These are phyloP conservation scores for Adineta ricciae DNA, from an alignment of 2,888 invertebrate genomes.

Conservation along the genomic window DNA sequence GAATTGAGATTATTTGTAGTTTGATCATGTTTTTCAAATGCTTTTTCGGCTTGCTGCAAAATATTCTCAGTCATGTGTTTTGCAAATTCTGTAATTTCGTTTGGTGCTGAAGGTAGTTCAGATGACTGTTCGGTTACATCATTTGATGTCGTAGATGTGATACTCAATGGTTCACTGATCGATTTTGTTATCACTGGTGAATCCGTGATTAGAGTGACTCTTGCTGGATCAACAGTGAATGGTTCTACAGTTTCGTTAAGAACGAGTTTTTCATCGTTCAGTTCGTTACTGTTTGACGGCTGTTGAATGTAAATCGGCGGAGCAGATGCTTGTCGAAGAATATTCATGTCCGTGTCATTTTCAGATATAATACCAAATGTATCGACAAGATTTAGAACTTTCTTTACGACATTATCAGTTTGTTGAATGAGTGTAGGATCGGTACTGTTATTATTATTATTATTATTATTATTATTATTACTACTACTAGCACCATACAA, in stretches of 20 bases:
- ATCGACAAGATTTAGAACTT: constrained; percentile 9
- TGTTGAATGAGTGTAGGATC: neutral
- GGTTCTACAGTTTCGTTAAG: neutral
- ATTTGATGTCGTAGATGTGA: neutral
- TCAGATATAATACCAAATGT: neutral
- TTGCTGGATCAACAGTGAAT: neutral
- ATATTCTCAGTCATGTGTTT: neutral
- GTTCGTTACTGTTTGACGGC: neutral
- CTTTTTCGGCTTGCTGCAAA: neutral
- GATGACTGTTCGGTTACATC: too few relatives aligned
- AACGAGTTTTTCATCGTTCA: too few relatives aligned
- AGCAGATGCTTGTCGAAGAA: neutral
- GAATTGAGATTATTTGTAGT: neutral
- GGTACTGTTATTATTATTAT: neutral
- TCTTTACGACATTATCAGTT: neutral
- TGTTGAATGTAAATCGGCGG: neutral
- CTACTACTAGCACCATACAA: neutral
- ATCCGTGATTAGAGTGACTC: neutral
- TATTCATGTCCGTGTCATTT: neutral
- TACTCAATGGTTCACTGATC: neutral
- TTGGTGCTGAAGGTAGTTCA: neutral
- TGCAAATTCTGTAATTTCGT: neutral
- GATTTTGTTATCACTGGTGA: neutral
- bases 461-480: neutral
- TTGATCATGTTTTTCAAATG: neutral